Evolutionary conservation across 2,888 invertebrate genomes (phyloP).

Genomic region (Anodontia alba): DNA sequence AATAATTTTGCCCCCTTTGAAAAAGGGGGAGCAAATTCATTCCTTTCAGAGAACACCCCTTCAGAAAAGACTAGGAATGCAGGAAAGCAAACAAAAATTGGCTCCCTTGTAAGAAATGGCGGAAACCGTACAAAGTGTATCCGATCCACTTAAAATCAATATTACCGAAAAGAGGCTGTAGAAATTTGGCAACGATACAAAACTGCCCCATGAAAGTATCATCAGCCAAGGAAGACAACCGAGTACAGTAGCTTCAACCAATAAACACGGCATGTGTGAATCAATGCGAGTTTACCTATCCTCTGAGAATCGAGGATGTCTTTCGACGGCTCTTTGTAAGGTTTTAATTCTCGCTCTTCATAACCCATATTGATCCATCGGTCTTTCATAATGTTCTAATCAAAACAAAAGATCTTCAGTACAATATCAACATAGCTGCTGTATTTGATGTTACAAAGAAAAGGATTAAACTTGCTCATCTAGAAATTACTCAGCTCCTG

Average conservation of each 20-base stretch:
- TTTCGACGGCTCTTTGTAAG: slow-evolving; percentile 91
- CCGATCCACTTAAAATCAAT: too few relatives aligned
- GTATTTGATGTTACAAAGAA: neutral
- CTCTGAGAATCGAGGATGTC: slow-evolving; percentile 79
- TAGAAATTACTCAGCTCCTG: too few relatives aligned
- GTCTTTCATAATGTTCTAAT: slow-evolving; percentile 91
- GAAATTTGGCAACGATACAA: too few relatives aligned
- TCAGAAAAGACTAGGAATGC: too few relatives aligned
- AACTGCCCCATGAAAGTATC: neutral
- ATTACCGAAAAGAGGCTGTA: too few relatives aligned
- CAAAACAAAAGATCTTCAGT: slow-evolving; percentile 64
- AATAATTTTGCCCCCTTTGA: too few relatives aligned
- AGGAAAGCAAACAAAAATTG: too few relatives aligned
- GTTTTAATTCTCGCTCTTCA: slow-evolving; percentile 98
- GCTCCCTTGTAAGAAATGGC: too few relatives aligned
- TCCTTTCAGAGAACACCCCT: too few relatives aligned
- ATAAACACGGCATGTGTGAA: slow-evolving; percentile 27
- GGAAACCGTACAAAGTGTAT: too few relatives aligned
- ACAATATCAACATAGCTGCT: neutral
- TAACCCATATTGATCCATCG: slow-evolving; percentile 99
- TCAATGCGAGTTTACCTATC: slow-evolving; percentile 80
- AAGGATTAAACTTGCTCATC: neutral
- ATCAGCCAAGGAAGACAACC: neutral
- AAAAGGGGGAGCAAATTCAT: too few relatives aligned
- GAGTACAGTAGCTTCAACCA: slow-evolving; percentile 7